Base-by-base conservation (phyloP, 2,888 invertebrate species). In the Seira sanloemensis region DNA sequence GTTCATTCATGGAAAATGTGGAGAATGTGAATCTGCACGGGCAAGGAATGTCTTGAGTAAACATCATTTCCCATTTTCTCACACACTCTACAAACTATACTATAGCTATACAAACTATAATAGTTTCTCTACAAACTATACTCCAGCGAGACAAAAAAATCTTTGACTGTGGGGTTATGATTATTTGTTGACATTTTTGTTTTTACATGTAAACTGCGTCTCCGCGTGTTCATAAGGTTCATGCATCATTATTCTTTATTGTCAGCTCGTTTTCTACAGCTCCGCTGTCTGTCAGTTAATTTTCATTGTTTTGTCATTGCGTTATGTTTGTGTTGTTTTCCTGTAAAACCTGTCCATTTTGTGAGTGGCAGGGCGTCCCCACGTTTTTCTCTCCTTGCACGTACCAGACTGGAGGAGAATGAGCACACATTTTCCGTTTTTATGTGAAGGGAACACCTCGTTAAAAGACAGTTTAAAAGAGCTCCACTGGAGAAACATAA, bases 401-500 rank as follows among this genome's bases (percentile, higher is more conserved):
- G 50, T 18, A 50, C 50, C 50, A 50, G n/a, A n/a, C n/a, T n/a
- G n/a, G n/a, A n/a, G n/a, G n/a, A n/a, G n/a, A n/a, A n/a, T n/a
- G 50, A 50, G 24, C 23, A 67, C 74, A 26, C 12, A 26, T 12
- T 69, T 25, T 24, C 76, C 24, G 2, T 16, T 18, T 78, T 58
- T 71, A 25, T 37, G 71, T 79, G 73, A 46, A 73, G 73, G 68
- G 80, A 58, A 72, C 26, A 68, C 62, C 46, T 78, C 50, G 54
- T 26, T 68, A 62, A 50, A 50, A 50, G 50, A 50, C 50, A 50
- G 50, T 50, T 50, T 50, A 50, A 18, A 50, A 50, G 50, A 25
- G 26, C 80, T 69, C 80, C 18, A 27, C 80, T 80, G 80, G 74
- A 74, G 80, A 73, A 78, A 50, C 74, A 73, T 50, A 50, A 50